These are phyloP conservation scores for Drosophila ogumai DNA, from an alignment of 1,140 invertebrate species.

Conservation along the genomic window DNA sequence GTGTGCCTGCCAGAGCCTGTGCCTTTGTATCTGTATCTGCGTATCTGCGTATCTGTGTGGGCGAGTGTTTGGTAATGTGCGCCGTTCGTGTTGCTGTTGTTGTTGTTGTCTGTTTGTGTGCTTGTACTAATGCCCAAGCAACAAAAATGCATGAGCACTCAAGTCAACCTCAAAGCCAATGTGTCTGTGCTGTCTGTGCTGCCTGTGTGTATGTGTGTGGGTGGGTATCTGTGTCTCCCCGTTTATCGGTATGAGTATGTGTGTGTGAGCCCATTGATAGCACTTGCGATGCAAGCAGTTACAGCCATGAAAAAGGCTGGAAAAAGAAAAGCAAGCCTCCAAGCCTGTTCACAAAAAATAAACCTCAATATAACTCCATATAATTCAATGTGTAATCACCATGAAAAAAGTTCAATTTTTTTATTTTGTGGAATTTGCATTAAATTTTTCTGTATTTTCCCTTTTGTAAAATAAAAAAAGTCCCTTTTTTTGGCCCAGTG, in stretches of 20 bases:
- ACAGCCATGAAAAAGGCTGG: slow-evolving; percentile 21
- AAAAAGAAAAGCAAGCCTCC: slow-evolving; percentile 2
- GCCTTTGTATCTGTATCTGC: slow-evolving; percentile 29
- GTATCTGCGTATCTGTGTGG: slow-evolving; percentile 2
- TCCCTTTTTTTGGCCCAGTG: background rate
- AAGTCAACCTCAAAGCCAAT: slow-evolving; percentile 59
- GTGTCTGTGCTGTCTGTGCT: slow-evolving; percentile 18
- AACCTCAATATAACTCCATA: slow-evolving; percentile 1
- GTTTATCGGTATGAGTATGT: slow-evolving; percentile 8
- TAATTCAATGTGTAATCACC: slow-evolving; percentile 9
- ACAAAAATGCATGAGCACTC: slow-evolving; percentile 77
- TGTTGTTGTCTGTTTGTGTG: slow-evolving; percentile 38
- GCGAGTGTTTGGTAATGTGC: slow-evolving; percentile 41
- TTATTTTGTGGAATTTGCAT: background rate
- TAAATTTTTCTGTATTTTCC: background rate
- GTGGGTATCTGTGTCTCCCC: slow-evolving; percentile 3
- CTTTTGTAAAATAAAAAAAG: background rate
- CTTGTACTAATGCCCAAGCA: slow-evolving; percentile 59
- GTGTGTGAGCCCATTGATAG: slow-evolving; percentile 68
- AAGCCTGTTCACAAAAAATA: background rate
- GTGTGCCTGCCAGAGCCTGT: background rate
- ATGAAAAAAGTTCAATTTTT: background rate
- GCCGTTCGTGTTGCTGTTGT: slow-evolving; percentile 34
- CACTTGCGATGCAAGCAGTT: slow-evolving; percentile 80
- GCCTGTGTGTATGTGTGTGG: slow-evolving; percentile 11